Base-by-base conservation (phyloP, 2,888 invertebrate genomes). In the Axea sp. region DNA sequence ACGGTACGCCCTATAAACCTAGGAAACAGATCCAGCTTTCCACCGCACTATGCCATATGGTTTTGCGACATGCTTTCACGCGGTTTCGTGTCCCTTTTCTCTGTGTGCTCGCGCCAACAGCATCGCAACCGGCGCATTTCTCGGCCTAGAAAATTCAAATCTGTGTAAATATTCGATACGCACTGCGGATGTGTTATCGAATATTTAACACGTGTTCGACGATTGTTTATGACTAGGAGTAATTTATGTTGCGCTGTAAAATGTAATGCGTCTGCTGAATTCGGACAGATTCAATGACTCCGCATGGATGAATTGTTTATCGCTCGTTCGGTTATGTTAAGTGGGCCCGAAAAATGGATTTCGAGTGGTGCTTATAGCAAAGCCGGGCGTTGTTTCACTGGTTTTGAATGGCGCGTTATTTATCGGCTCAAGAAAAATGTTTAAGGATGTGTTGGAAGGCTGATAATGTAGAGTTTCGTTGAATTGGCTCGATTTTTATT, bases 61-160 rank as follows among this genome's bases (percentile, higher is more conserved):
- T 65, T 69, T 69, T 47, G 69, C 74, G 74, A 74, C 74, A 74
- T 26, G 74, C 74, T 69, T 69, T 65, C 73, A 59, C 68, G 59
- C 68, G 68, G 41, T 57, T 26, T 22, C 37, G 41, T 47, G 30
- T 11, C 47, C 24, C 26, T 45, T 45, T 17, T 30, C 22, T n/a
- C 22, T 26, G 35, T 37, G 9, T 9, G 37, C 31, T 11, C 3
- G 12, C 12, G 11, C 11, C 28, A 24, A 1, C 24, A 14, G 41
- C 49, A n/a, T n/a, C n/a, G 31, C 28, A 37, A 26, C 26, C 14
- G 35, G 35, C 35, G n/a, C n/a, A 11, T 11, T 3, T 19, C 17
- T 19, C 37, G 7, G 15, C 11, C 39, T 17, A 55, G 35, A 67
- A 57, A 57, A 47, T 41, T 59, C 33, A 33, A 41, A 59, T 51